Percentiles rank a stretch among this genome's conserved stretches.
Conservation (phyloP, 2,888 invertebrate species). For the Choristoneura rosaceana region DNA sequence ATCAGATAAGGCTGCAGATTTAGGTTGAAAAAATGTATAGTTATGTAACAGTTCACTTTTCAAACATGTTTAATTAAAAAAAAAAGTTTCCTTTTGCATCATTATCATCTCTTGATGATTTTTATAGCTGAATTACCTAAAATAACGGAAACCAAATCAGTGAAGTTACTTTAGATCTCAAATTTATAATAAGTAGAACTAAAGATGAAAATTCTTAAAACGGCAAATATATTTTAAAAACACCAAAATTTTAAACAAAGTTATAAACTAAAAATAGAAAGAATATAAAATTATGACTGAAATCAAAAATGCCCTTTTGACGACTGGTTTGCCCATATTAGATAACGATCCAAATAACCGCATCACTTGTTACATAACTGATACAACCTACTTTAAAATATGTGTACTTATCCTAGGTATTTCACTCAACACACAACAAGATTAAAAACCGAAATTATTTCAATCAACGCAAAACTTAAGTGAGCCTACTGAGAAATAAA, state of each 20-base stretch:
- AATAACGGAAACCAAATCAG: too few species aligned
- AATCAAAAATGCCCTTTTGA: background rate
- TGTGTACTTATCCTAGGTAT: background rate
- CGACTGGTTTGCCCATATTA: background rate
- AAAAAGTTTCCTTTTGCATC: background rate
- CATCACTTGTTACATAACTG: slow-evolving; percentile 13
- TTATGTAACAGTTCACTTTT: slow-evolving; percentile 4
- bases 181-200: too few species aligned
- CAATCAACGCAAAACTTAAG: background rate
- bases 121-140: too few species aligned
- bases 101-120: too few species aligned
- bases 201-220: too few species aligned
- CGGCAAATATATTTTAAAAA: background rate
- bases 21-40: background rate
- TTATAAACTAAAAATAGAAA: too few species aligned
- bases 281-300: background rate
- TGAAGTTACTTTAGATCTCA: too few species aligned
- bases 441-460: background rate
- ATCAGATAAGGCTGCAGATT: slow-evolving; percentile 30
- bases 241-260: background rate
- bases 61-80: background rate
- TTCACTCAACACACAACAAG: slow-evolving; percentile 21
- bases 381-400: background rate
- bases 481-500: slow-evolving; percentile 5
- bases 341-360: background rate